phyloP scores from a whole-genome alignment of 2,888 invertebrate species.

The Xestia sexstrigata region DNA sequence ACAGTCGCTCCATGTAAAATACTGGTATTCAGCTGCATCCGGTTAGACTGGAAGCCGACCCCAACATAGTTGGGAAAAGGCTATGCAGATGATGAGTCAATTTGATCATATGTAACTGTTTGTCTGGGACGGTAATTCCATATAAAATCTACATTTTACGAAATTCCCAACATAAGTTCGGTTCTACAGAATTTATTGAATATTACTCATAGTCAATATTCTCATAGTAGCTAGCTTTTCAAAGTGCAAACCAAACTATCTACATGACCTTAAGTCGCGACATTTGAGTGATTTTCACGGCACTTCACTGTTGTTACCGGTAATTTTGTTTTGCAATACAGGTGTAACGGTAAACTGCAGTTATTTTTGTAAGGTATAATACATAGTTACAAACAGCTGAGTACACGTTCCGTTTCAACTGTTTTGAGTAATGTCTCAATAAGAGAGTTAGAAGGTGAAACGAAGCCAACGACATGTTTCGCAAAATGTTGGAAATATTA shows the following conservation, averaged over 20 bases:
- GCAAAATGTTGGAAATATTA: background rate
- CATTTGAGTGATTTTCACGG: constrained; percentile 65
- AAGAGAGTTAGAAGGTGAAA: background rate
- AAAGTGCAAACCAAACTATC: constrained; percentile 48
- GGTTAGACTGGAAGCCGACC: too few relatives aligned
- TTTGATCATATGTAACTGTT: background rate
- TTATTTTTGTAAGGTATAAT: constrained; percentile 20
- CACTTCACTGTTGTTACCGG: constrained; percentile 41
- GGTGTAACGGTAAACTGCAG: constrained; percentile 34
- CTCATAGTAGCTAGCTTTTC: background rate
- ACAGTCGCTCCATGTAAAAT: too few relatives aligned
- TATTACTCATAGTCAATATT: constrained; percentile 20
- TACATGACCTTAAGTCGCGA: constrained; percentile 54
- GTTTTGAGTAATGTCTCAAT: background rate
- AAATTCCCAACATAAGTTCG: too few relatives aligned
- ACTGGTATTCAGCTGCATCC: too few relatives aligned
- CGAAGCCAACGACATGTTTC: background rate
- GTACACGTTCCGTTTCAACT: background rate
- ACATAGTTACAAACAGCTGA: background rate
- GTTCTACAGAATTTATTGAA: background rate
- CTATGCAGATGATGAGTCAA: background rate
- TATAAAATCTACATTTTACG: background rate
- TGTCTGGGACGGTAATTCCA: background rate
- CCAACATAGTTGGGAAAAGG: too few relatives aligned
- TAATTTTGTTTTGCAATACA: constrained; percentile 51